Base-by-base conservation (phyloP, 2,797 vertebrate genomes). In the Sebastiscus tertius region DNA sequence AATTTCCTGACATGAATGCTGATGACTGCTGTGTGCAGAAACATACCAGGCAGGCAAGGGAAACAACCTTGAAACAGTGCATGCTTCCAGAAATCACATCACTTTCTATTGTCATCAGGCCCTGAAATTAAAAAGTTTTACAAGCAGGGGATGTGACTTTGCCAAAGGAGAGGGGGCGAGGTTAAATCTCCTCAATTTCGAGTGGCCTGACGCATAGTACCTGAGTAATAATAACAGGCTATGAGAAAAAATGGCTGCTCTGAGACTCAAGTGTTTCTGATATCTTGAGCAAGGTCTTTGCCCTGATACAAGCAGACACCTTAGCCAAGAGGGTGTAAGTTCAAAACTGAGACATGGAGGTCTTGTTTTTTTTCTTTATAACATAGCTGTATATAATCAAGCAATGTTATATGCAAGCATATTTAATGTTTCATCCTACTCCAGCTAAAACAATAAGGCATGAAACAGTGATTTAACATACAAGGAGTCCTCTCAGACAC, bases 1-100 rank as follows among this genome's bases (percentile, higher is more conserved):
- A 80, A 91, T 91, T 92, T 90, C 88, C 89, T 82, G 87, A 92
- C 77, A 69, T 82, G 88, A 88, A 91, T 88, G 79, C 84, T 90
- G 82, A 93, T 89, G 82, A 81, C 80, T 72, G 73, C 76, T 61
- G 65, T 49, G 75, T 60, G 70, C 83, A 80, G 65, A 75, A 42
- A 33, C 54, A 64, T 49, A 42, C 79, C 75, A 56, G 58, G 64
- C 81, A 69, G 68, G 68, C 42, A 46, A 58, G 72, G 66, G 78
- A 88, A 88, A 81, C 78, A 80, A 86, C 74, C 86, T 76, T 76
- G 80, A 79, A 77, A 60, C 52, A 4, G 14, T 7, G 75, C 74
- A 72, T 46, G 56, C 88, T 75, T 79, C 77, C 78, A 81, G 27
- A 82, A 88, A 86, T 73, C 60, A 67, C 74, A 79, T 86, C 68